These are phyloP conservation scores for Andrena flavipes DNA, from an alignment of 2,888 invertebrate genomes.

Conservation along the genomic window DNA sequence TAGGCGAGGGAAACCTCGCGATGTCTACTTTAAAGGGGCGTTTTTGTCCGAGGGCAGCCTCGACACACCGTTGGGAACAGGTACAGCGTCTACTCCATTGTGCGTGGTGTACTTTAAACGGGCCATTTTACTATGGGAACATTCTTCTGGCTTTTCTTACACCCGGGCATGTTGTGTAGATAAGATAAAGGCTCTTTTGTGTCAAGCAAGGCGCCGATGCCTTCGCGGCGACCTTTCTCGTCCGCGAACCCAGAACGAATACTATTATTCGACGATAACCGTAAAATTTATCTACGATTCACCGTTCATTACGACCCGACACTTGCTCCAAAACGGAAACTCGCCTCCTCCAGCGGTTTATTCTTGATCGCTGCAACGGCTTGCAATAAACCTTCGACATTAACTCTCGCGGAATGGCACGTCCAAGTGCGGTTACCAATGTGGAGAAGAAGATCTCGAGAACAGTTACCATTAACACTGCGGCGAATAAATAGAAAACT, in stretches of 20 bases:
- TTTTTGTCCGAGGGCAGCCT: background rate
- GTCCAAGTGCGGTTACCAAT: too few species aligned
- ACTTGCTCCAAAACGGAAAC: background rate
- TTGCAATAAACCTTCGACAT: too few species aligned
- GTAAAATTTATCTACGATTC: conserved; percentile 15
- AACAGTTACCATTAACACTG: too few species aligned
- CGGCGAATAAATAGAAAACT: background rate
- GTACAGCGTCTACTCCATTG: conserved; percentile 22
- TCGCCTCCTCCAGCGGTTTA: too few species aligned
- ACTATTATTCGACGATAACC: conserved; percentile 16
- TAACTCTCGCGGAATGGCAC: too few species aligned
- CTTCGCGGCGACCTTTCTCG: conserved; percentile 19
- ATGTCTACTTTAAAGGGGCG: conserved; percentile 21
- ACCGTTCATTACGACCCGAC: background rate
- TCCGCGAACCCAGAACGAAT: conserved; percentile 3
- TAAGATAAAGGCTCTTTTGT: conserved; percentile 53
- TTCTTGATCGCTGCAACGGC: too few species aligned
- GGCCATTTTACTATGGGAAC: conserved; percentile 49
- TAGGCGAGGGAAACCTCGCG: background rate
- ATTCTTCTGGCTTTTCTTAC: conserved; percentile 33
- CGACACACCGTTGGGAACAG: conserved; percentile 6
- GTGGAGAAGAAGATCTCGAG: too few species aligned
- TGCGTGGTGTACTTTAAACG: conserved; percentile 48
- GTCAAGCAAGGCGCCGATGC: conserved; percentile 28
- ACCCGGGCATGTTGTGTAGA: conserved; percentile 29